These are phyloP conservation scores for Tragelaphus eurycerus DNA, from an alignment of 2,797 vertebrate genomes.

Conservation along the genomic window DNA sequence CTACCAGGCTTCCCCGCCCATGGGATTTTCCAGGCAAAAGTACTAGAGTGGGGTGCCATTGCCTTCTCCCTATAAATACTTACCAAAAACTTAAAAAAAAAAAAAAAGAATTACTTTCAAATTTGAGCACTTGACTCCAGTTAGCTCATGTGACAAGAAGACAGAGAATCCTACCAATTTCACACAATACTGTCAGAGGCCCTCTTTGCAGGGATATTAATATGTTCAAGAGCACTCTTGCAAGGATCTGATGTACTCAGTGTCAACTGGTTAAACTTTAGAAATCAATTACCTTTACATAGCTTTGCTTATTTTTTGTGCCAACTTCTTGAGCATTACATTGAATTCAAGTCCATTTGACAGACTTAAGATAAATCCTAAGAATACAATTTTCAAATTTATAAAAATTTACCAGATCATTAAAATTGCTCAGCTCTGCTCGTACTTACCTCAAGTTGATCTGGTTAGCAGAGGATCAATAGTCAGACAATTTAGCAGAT, in stretches of 20 bases:
- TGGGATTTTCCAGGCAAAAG: no score
- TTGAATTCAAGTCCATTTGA: slow-evolving; percentile 23
- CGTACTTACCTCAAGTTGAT: neutral
- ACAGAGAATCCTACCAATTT: slow-evolving; percentile 47
- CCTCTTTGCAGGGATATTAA: slow-evolving; percentile 47
- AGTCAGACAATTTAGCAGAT: neutral
- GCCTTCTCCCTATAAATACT: slow-evolving; percentile 1
- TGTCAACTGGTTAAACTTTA: slow-evolving; percentile 42
- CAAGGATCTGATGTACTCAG: slow-evolving; percentile 40
- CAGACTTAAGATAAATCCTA: neutral
- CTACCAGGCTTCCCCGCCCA: no score
- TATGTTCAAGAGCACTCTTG: slow-evolving; percentile 37
- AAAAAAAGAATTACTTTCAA: slow-evolving; percentile 45
- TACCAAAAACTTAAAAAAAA: neutral
- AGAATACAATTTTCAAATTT: neutral
- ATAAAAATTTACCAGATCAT: slow-evolving; percentile 8
- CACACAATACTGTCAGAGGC: slow-evolving; percentile 31
- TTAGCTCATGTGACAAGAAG: slow-evolving; percentile 57
- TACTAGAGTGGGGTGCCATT: no score
- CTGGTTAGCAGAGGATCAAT: neutral
- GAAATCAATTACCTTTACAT: slow-evolving; percentile 44
- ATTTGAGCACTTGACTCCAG: slow-evolving; percentile 53
- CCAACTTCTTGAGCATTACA: slow-evolving; percentile 36
- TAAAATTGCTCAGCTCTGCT: neutral
- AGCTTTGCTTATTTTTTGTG: slow-evolving; percentile 35